phyloP scores from a whole-genome alignment of 2,888 invertebrate genomes.

The Platycheirus albimanus region DNA sequence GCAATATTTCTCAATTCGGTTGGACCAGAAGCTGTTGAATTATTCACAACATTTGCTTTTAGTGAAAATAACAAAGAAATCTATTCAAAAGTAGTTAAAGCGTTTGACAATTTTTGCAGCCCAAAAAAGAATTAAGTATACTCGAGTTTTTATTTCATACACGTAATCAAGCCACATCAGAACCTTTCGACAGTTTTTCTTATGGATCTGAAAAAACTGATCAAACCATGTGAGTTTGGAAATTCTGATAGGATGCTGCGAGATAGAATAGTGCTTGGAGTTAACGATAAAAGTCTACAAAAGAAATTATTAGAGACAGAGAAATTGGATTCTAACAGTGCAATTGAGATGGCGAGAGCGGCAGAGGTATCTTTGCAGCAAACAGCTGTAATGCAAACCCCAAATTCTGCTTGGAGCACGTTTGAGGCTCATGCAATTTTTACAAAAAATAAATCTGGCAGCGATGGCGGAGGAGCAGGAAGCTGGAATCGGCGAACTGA shows the following conservation, averaged over 20 bases:
- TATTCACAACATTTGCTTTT: slow-evolving; percentile 47
- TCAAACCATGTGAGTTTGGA: slow-evolving; percentile 62
- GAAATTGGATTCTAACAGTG: too few species aligned
- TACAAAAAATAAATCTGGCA: slow-evolving; percentile 6
- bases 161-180: too few species aligned
- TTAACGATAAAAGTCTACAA: slow-evolving; percentile 37
- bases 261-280: slow-evolving; percentile 65
- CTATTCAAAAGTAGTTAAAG: slow-evolving; percentile 39
- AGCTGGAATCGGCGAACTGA: slow-evolving; percentile 1
- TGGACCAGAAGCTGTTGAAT: slow-evolving; percentile 59
- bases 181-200: too few species aligned
- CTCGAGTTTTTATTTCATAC: slow-evolving; percentile 29
- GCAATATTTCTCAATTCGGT: slow-evolving; percentile 53
- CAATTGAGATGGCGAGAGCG: slow-evolving; percentile 40
- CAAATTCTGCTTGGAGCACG: not conserved
- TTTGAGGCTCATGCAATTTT: slow-evolving; percentile 18
- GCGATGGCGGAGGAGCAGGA: not conserved
- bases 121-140: slow-evolving; percentile 58
- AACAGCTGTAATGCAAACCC: slow-evolving; percentile 13
- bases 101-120: slow-evolving; percentile 49
- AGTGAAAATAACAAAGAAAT: slow-evolving; percentile 33
- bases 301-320: too few species aligned
- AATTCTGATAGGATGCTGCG: slow-evolving; percentile 58
- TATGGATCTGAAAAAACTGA: slow-evolving; percentile 69
- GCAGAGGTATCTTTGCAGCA: slow-evolving; percentile 26